Percentiles rank a stretch among this genome's conserved stretches.
These are phyloP conservation scores for Mola mola DNA, from an alignment of 2,113 vertebrate genomes.

Conservation along the genomic window DNA sequence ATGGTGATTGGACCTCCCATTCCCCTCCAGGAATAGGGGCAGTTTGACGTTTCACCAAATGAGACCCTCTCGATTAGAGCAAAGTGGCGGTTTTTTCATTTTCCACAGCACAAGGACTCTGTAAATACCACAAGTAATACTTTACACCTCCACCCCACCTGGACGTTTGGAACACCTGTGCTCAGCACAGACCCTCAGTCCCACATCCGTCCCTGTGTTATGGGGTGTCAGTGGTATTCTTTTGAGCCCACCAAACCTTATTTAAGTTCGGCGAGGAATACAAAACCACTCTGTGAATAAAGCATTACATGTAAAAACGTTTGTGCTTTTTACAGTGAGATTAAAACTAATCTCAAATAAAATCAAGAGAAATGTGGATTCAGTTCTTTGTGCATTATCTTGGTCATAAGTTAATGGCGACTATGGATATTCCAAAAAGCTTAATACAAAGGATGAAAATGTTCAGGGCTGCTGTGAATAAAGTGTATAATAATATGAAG, in stretches of 20 bases:
- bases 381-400: slow-evolving; percentile 17
- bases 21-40: slow-evolving; percentile 60
- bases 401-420: neutral
- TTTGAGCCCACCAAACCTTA: slow-evolving; percentile 28
- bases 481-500: too few relatives aligned
- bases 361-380: slow-evolving; percentile 57
- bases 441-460: too few relatives aligned
- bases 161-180: slow-evolving; percentile 58
- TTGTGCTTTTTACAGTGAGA: slow-evolving; percentile 68
- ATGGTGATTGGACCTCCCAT: slow-evolving; percentile 57
- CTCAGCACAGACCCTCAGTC: neutral
- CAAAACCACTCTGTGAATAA: slow-evolving; percentile 46
- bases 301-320: slow-evolving; percentile 43
- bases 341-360: slow-evolving; percentile 65
- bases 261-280: slow-evolving; percentile 26
- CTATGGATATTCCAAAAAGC: too few relatives aligned
- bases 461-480: too few relatives aligned
- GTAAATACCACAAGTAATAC: slow-evolving; percentile 72
- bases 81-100: slow-evolving; percentile 72
- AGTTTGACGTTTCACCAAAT: slow-evolving; percentile 68
- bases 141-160: slow-evolving; percentile 57
- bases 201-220: neutral
- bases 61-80: slow-evolving; percentile 69
- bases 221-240: slow-evolving; percentile 25
- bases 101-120: slow-evolving; percentile 70